Conservation (phyloP, 2,797 vertebrate species). For the Meriones psammophilus region DNA sequence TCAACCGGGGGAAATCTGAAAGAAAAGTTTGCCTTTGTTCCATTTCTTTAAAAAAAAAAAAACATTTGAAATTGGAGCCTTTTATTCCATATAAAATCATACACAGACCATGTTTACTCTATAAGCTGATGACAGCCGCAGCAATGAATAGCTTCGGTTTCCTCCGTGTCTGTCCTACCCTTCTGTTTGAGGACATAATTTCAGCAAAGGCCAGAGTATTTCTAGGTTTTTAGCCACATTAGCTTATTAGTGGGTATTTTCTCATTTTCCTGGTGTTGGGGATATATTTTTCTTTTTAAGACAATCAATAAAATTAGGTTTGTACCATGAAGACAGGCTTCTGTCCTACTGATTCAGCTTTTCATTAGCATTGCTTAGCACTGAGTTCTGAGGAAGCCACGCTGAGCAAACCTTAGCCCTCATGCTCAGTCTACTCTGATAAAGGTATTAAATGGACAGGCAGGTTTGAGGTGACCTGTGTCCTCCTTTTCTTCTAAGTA, state of each 20-base stretch:
- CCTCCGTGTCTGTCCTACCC: not conserved
- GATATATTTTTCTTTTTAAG: conserved; percentile 39
- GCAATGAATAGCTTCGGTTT: not conserved
- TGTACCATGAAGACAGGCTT: not conserved
- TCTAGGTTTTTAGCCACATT: conserved; percentile 16
- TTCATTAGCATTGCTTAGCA: not conserved
- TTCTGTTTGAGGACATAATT: not conserved
- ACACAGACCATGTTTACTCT: conserved; percentile 1
- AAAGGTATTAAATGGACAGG: not conserved
- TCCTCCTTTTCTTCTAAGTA: conserved; percentile 64
- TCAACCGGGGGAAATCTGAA: conserved; percentile 25
- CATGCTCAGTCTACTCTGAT: conserved; percentile 61
- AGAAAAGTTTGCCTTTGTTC: conserved; percentile 59
- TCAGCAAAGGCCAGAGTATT: conserved; percentile 17
- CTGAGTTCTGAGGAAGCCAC: conserved; percentile 41
- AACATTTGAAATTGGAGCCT: not conserved
- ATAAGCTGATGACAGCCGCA: not conserved
- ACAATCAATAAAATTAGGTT: conserved; percentile 34
- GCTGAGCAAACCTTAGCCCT: conserved; percentile 35
- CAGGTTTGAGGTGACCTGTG: conserved; percentile 56
- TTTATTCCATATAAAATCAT: not conserved
- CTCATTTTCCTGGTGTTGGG: not conserved
- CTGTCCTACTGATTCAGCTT: not conserved
- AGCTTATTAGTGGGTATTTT: conserved; percentile 15
- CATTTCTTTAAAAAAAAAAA: conserved; percentile 51